Evolutionary conservation across 1,140 invertebrate genomes (phyloP).

Genomic region (Drosophila arawakana): DNA sequence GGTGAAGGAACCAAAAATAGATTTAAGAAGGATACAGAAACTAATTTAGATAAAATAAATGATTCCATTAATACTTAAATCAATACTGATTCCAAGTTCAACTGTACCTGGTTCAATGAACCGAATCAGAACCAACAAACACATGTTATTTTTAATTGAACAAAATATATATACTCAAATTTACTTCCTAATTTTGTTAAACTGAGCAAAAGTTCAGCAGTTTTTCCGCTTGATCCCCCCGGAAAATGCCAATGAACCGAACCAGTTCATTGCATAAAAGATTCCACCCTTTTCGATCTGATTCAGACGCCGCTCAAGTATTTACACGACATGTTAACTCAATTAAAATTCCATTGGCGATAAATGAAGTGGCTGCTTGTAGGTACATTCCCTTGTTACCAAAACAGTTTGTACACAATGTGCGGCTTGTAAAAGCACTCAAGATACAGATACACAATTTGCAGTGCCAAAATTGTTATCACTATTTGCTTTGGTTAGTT

Average conservation of each 20-base stretch:
- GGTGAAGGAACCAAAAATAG: not conserved
- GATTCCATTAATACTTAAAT: no score
- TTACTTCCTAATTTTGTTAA: not conserved
- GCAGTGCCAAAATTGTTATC: conserved; percentile 57
- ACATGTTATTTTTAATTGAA: not conserved
- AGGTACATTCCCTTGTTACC: conserved; percentile 37
- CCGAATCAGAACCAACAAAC: not conserved
- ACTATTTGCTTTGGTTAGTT: not conserved
- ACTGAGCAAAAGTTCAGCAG: no score
- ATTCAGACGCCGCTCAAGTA: conserved; percentile 22
- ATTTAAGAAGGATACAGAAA: no score
- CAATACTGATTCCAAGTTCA: not conserved
- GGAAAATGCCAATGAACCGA: conserved; percentile 6
- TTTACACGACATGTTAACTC: conserved; percentile 61
- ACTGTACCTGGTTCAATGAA: not conserved
- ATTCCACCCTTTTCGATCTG: conserved; percentile 21
- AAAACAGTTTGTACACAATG: conserved; percentile 14
- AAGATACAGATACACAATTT: conserved; percentile 23
- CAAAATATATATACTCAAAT: not conserved
- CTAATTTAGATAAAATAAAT: no score
- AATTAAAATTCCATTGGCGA: conserved; percentile 68
- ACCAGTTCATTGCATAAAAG: conserved; percentile 12
- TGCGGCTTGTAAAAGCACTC: conserved; percentile 41
- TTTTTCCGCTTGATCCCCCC: not conserved
- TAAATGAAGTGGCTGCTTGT: conserved; percentile 60